Percentiles rank a stretch among this genome's conserved stretches.
phyloP scores from a whole-genome alignment of 2,113 vertebrate genomes.

The Mirza zaza region DNA sequence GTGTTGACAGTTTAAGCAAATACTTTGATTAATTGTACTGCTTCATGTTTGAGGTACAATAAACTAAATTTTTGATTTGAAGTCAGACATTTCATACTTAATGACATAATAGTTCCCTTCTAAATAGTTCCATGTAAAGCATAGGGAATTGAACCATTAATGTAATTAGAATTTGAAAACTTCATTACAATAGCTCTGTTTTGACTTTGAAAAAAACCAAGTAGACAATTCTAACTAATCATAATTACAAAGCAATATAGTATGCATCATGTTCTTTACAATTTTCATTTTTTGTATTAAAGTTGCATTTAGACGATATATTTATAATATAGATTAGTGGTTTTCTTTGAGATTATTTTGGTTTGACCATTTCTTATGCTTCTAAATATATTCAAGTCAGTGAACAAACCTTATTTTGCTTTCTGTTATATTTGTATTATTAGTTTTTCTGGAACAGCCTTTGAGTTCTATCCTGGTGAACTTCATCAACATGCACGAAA shows the following conservation, averaged over 20 bases:
- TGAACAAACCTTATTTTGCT: neutral
- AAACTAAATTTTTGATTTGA: too few relatives aligned
- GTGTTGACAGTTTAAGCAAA: too few relatives aligned
- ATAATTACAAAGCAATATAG: neutral
- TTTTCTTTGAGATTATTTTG: constrained; percentile 22
- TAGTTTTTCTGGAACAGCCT: neutral
- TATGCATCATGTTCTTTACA: neutral
- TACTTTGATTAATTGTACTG: too few relatives aligned
- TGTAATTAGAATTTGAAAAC: neutral
- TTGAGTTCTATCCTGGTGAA: neutral
- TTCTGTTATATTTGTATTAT: neutral
- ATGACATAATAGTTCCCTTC: neutral
- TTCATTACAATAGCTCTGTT: neutral
- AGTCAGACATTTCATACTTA: too few relatives aligned
- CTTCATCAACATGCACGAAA: neutral
- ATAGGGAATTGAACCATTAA: neutral
- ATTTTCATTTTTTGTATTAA: neutral
- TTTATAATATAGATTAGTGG: neutral
- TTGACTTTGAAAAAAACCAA: neutral
- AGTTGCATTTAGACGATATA: neutral
- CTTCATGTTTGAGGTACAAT: too few relatives aligned
- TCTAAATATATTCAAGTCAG: neutral
- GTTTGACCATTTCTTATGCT: neutral
- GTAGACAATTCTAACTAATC: neutral
- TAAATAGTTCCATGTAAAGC: neutral